Conservation (phyloP, 2,888 invertebrate genomes). For the Erebia epiphron region DNA sequence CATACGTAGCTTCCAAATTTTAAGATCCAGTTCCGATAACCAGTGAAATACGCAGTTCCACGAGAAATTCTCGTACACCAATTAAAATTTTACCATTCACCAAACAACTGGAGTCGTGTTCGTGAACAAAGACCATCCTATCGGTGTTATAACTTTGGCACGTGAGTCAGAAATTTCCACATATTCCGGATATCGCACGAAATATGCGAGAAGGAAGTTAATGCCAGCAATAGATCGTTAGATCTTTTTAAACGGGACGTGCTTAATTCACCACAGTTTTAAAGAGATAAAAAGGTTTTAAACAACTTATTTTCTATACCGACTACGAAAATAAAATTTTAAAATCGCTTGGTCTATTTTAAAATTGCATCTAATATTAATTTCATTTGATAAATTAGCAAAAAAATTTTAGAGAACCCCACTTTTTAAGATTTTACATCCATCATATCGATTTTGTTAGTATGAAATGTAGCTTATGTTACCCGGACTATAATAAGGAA, state of each 20-base stretch:
- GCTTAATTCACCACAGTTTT: no score
- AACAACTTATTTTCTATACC: no score
- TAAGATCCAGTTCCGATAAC: slow-evolving; percentile 5
- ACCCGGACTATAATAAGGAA: no score
- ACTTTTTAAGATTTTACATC: no score
- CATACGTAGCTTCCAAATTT: not conserved
- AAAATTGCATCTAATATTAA: no score
- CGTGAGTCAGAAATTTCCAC: slow-evolving; percentile 19
- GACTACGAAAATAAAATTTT: no score
- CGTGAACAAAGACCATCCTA: slow-evolving; percentile 3
- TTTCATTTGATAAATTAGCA: no score
- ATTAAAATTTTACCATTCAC: slow-evolving; percentile 21
- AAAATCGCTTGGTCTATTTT: no score
- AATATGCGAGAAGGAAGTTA: slow-evolving; percentile 1
- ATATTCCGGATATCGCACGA: slow-evolving; percentile 15
- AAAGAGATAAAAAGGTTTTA: no score
- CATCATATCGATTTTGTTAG: no score
- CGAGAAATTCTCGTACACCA: slow-evolving; percentile 5
- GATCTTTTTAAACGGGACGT: not conserved
- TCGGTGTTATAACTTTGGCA: slow-evolving; percentile 12
- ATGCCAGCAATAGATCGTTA: not conserved
- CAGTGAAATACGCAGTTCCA: slow-evolving; percentile 7
- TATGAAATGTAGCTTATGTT: no score
- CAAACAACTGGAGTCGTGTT: slow-evolving; percentile 8
- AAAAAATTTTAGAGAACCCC: no score